A percentile compares a stretch with the other conserved stretches of the same genome.
phyloP scores from a whole-genome alignment of 2,888 invertebrate genomes.

The Macropis europaea region DNA sequence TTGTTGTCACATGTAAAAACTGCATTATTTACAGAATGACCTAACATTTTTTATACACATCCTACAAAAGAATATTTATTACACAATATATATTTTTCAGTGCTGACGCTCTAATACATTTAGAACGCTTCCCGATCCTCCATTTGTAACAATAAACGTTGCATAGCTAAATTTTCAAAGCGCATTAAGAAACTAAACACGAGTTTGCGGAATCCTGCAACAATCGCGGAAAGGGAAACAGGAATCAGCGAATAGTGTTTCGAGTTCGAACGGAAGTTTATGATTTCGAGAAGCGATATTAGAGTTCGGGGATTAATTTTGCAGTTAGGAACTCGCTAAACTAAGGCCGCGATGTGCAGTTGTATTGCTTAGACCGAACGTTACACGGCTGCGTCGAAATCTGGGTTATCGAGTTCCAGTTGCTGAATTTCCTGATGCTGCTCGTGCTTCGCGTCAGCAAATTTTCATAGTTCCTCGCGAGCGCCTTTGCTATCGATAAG shows the following conservation, averaged over 20 bases:
- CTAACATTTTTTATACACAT: too few relatives aligned
- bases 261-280: constrained; percentile 35
- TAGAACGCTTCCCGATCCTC: too few relatives aligned
- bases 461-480: constrained; percentile 30
- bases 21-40: too few relatives aligned
- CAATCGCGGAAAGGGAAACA: constrained; percentile 1
- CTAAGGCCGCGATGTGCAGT: constrained; percentile 22
- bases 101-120: too few relatives aligned
- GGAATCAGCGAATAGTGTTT: constrained; percentile 9
- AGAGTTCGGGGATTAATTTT: constrained; percentile 31
- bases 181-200: neutral
- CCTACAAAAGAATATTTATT: too few relatives aligned
- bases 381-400: constrained; percentile 40
- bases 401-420: constrained; percentile 42
- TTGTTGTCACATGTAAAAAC: too few relatives aligned
- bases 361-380: constrained; percentile 33
- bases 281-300: constrained; percentile 32
- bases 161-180: too few relatives aligned
- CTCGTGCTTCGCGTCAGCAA: constrained; percentile 25
- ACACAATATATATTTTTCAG: too few relatives aligned
- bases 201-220: neutral
- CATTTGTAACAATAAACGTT: too few relatives aligned
- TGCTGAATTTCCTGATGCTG: constrained; percentile 29
- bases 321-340: constrained; percentile 30
- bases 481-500: constrained; percentile 9